These are phyloP conservation scores for Sylvia borin DNA, from an alignment of 2,797 vertebrate species.

Conservation along the genomic window DNA sequence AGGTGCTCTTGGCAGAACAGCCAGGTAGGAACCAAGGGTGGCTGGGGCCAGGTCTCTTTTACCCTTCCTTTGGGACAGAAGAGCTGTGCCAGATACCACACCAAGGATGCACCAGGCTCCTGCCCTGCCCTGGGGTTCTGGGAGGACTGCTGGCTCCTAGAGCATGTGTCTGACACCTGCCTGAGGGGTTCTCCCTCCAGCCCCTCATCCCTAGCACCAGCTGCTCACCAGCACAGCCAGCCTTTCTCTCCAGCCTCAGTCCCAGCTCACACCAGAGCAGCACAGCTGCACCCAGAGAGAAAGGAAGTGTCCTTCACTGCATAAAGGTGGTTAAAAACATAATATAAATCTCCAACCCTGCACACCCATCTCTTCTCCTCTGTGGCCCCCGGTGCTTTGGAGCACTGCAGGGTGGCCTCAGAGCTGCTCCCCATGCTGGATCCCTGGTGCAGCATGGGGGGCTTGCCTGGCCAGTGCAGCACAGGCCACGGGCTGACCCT, in stretches of 20 bases:
- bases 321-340: not conserved
- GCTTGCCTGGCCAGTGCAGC: not conserved
- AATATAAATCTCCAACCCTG: not conserved
- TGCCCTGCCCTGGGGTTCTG: not conserved
- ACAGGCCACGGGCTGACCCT: fast-evolving
- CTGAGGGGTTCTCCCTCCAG: not conserved
- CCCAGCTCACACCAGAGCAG: not conserved
- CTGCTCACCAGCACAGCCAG: not conserved
- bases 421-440: not conserved
- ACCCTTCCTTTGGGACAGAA: not conserved
- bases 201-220: not conserved
- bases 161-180: not conserved
- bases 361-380: not conserved
- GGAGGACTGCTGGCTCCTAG: not conserved
- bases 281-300: not conserved
- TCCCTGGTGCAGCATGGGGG: fast-evolving
- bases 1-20: not conserved
- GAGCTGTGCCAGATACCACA: fast-evolving
- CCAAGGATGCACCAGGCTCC: not conserved
- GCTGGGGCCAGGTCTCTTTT: not conserved
- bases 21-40: not conserved
- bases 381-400: not conserved
- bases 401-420: fast-evolving
- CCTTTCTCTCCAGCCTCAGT: not conserved
- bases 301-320: not conserved